Conservation (phyloP, 1,140 invertebrate species). For the Heliothis virescens region DNA sequence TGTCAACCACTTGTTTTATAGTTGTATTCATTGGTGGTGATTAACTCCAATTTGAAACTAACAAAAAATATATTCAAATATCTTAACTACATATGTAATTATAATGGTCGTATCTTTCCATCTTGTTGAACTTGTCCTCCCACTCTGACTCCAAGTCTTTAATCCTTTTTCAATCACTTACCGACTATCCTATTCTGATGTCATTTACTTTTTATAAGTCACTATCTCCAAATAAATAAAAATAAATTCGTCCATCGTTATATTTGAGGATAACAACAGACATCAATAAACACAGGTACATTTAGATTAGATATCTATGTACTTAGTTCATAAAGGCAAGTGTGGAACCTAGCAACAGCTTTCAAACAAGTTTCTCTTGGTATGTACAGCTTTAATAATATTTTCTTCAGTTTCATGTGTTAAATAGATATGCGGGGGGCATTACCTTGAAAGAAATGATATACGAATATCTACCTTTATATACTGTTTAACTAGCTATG, state of each 20-base stretch:
- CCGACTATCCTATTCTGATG: neutral
- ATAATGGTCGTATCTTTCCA: neutral
- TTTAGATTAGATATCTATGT: no score
- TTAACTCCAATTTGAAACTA: neutral
- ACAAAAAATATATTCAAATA: constrained; percentile 5
- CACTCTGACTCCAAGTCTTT: neutral
- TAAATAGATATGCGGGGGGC: no score
- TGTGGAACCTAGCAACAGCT: no score
- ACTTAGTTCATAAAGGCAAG: no score
- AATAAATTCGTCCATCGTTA: neutral
- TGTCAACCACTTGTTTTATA: constrained; percentile 12
- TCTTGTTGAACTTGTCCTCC: constrained; percentile 31
- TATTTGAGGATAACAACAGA: no score
- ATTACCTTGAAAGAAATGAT: no score
- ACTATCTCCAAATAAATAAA: neutral
- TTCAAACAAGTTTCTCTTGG: no score
- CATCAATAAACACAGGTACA: no score
- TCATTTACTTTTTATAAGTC: neutral
- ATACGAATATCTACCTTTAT: no score
- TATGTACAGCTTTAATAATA: no score
- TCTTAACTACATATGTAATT: neutral
- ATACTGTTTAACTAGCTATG: no score
- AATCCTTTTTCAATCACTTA: constrained; percentile 4
- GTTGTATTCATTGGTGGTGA: neutral
- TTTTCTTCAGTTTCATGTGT: no score